These are phyloP conservation scores for Gerris lacustris DNA, from an alignment of 2,888 invertebrate genomes.

Conservation along the genomic window DNA sequence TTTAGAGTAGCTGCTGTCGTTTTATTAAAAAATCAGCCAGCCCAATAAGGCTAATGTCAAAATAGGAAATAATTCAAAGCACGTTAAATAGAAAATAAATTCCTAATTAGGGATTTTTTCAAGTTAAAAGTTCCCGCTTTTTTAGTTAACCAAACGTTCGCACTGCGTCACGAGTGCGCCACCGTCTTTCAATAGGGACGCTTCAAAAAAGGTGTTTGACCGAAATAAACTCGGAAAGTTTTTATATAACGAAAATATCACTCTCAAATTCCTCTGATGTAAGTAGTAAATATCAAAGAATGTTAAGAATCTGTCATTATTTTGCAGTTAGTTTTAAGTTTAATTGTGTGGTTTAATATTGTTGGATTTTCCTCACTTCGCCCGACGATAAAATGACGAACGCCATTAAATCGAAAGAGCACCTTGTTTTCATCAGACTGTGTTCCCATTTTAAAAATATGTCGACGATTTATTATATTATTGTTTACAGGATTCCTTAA, in stretches of 20 bases:
- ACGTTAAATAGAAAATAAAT: no score
- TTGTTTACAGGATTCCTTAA: not conserved
- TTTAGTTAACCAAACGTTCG: not conserved
- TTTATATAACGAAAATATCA: not conserved
- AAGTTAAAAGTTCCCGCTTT: not conserved
- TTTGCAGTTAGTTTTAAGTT: not conserved
- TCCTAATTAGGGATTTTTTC: no score
- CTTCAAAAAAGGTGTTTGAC: not conserved
- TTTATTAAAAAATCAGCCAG: no score
- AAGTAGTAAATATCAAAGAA: not conserved
- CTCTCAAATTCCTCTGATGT: not conserved
- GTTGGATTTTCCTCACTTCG: not conserved
- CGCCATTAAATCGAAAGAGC: not conserved
- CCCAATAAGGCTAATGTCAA: no score
- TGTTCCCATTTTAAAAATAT: not conserved
- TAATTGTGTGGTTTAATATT: not conserved
- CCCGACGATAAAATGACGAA: not conserved
- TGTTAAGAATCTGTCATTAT: not conserved
- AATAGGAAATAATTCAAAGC: no score
- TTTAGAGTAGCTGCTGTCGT: no score
- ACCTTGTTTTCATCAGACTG: no score
- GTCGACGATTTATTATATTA: not conserved
- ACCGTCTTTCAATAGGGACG: not conserved
- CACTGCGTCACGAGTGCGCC: slow-evolving; percentile 1
- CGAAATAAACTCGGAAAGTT: not conserved